Conservation (phyloP, 92 coral and sea anemone genomes). For the Galaxea fascicularis region DNA sequence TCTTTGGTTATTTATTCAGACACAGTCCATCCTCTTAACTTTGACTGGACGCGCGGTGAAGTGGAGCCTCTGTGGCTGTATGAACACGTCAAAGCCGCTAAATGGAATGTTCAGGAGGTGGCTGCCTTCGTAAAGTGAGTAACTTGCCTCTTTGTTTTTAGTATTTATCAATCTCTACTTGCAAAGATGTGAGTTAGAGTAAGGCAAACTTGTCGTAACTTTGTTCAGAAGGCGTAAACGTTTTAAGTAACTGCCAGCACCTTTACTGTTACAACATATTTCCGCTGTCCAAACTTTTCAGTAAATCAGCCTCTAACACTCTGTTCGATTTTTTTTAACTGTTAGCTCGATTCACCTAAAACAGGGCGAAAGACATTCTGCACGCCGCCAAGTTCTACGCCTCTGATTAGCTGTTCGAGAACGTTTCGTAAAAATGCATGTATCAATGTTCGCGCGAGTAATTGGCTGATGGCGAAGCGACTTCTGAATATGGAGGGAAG, state of each 20-base stretch:
- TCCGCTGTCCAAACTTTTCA: not conserved
- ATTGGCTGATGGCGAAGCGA: no score
- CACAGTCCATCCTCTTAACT: slow-evolving; percentile 74
- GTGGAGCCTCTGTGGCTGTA: slow-evolving; percentile 95
- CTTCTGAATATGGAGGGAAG: no score
- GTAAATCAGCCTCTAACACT: no score
- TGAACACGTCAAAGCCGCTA: slow-evolving; percentile 95
- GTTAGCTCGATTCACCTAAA: not conserved
- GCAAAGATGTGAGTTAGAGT: not conserved
- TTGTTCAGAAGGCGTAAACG: not conserved
- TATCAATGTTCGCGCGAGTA: no score
- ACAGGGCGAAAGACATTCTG: not conserved
- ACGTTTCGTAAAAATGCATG: no score
- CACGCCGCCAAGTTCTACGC: slow-evolving; percentile 3
- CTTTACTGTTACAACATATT: no score
- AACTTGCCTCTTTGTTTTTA: not conserved
- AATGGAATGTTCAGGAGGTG: slow-evolving; percentile 89
- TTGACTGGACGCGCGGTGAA: slow-evolving; percentile 88
- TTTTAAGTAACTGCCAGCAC: no score
- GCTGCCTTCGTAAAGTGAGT: slow-evolving; percentile 89
- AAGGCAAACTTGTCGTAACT: not conserved
- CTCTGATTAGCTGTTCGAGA: not conserved
- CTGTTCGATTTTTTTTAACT: no score
- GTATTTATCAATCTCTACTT: not conserved
- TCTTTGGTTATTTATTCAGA: slow-evolving; percentile 66